Base-by-base conservation (phyloP, 2,888 invertebrate species). In the Drosophila hawaiiensis region DNA sequence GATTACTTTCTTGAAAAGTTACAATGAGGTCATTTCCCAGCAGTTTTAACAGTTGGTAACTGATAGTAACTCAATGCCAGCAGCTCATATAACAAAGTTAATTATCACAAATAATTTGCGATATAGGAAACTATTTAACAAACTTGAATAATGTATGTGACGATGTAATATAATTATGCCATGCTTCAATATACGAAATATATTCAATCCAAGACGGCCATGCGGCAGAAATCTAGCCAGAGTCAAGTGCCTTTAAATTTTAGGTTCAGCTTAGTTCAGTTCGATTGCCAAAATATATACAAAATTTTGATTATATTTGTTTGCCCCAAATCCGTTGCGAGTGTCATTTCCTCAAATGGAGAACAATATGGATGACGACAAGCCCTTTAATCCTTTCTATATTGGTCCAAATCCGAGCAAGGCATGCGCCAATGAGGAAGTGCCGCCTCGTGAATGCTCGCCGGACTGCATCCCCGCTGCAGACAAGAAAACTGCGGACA, bases 351-450 rank as follows among this genome's bases (percentile, higher is more conserved):
- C 0, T 10, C 14, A n/a, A 28, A 55, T 25, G 43, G 4, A 63
- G 1, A n/a, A 22, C 35, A 53, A 63, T n/a, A 62, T 59, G 68
- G 64, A 53, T 0, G 76, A 71, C 0, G 50, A 62, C 0, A 35
- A 22, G 10, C 75, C 29, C 6, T 79, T 79, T 25, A 78, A 78
- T 69, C 78, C 78, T 0, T 78, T 78, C 68, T 75, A 78, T 35
- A 79, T 78, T 64, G 78, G 79, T 4, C 66, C 71, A 2, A 39
- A 79, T 61, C 79, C 78, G n/a, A 75, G 68, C 43, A n/a, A 52
- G 49, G 65, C 75, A 9, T 78, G 78, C 37, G 59, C 78, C 1
- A 2, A 14, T 7, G 9, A n/a, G 5, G 70, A 64, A 25, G 10
- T 25, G 3, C 10, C 49, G 12, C 4, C 70, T 4, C 16, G 31